A percentile compares a stretch with the other conserved stretches of the same genome.
Evolutionary conservation across 2,113 vertebrate genomes (phyloP).

Genomic region (Oxygymnocypris stewartii): DNA sequence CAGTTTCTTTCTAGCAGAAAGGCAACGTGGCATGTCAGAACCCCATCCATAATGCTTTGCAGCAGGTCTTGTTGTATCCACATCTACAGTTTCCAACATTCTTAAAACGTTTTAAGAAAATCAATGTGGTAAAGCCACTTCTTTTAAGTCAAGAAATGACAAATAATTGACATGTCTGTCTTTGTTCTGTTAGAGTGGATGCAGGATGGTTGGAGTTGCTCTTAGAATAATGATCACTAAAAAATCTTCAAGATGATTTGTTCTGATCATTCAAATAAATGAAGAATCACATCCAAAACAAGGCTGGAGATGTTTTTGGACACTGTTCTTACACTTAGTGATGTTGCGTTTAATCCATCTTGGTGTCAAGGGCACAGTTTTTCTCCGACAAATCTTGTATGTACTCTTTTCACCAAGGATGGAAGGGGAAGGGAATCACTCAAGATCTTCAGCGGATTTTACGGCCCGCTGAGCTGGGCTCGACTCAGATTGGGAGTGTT

Average conservation of each 20-base stretch:
- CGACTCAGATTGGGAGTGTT: conserved; percentile 30
- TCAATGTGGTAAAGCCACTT: conserved; percentile 14
- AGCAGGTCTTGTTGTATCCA: neutral
- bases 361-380: conserved; percentile 33
- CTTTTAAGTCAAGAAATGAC: neutral
- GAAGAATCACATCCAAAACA: conserved; percentile 28
- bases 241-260: neutral
- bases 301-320: neutral
- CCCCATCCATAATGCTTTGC: neutral
- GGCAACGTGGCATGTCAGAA: conserved; percentile 14
- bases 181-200: conserved; percentile 18
- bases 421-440: conserved; percentile 22
- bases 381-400: conserved; percentile 2
- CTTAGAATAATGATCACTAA: neutral
- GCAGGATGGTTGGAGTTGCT: neutral
- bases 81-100: neutral
- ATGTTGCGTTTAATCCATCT: conserved; percentile 9
- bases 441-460: conserved; percentile 21
- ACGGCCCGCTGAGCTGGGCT: neutral
- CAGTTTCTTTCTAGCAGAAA: conserved; percentile 23
- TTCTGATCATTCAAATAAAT: neutral
- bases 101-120: neutral
- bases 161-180: neutral
- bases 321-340: neutral
- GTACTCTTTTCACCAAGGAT: neutral